Conservation (phyloP, 1,140 invertebrate species). For the Conopomorpha cramerella region DNA sequence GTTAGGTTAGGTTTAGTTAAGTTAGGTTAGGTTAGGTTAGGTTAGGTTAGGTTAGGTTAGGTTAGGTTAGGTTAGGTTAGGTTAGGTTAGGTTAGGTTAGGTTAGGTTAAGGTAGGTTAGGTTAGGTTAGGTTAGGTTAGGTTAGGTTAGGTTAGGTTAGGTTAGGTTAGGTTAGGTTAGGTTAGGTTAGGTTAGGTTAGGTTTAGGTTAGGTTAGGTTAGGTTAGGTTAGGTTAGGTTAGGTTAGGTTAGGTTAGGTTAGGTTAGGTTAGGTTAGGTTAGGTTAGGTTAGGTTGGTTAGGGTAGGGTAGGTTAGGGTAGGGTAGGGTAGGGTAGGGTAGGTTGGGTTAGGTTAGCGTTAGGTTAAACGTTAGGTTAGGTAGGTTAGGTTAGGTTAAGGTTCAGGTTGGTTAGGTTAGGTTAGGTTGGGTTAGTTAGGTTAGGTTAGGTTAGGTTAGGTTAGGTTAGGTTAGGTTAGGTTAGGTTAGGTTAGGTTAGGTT, state of each 20-base stretch:
- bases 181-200: neutral
- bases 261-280: constrained; percentile 8
- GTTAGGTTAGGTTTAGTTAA: too few species aligned
- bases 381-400: constrained; percentile 26
- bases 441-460: constrained; percentile 22
- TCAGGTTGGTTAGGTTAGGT: constrained; percentile 30
- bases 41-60: too few species aligned
- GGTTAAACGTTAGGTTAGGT: constrained; percentile 22
- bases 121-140: too few species aligned
- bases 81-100: too few species aligned
- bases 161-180: neutral
- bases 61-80: too few species aligned
- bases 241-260: neutral
- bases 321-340: constrained; percentile 7
- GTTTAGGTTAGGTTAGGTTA: too few species aligned
- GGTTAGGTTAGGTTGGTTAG: too few species aligned
- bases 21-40: too few species aligned
- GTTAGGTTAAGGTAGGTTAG: too few species aligned
- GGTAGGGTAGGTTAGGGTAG: constrained; percentile 11
- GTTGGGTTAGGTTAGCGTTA: constrained; percentile 10
- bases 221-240: neutral
- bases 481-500: constrained; percentile 21
- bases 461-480: constrained; percentile 29
- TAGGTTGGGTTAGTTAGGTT: constrained; percentile 28
- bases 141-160: too few species aligned